Conservation (phyloP, 1,140 invertebrate species). For the Ceratina calcarata region DNA sequence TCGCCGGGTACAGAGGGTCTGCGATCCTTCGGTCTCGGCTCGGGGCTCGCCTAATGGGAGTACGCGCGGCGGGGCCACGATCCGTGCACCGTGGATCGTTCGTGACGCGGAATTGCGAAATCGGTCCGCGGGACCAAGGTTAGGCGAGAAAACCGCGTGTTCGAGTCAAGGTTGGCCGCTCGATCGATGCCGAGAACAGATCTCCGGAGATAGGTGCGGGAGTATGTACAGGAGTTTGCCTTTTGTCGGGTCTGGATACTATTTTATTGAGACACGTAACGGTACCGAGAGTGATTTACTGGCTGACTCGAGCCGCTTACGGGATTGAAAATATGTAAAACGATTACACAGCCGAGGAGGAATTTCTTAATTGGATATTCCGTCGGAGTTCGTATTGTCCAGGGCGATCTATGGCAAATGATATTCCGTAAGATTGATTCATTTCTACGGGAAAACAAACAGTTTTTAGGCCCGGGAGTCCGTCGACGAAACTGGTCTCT, state of each 20-base stretch:
- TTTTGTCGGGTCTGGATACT: conserved; percentile 4
- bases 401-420: too few species aligned
- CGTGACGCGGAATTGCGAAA: conserved; percentile 41
- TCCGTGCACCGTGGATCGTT: conserved; percentile 6
- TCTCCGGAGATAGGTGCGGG: not conserved
- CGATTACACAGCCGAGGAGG: not conserved
- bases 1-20: conserved; percentile 65
- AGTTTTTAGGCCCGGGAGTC: too few species aligned
- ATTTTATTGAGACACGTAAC: conserved; percentile 29
- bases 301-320: not conserved
- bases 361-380: not conserved
- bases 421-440: too few species aligned
- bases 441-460: too few species aligned
- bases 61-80: too few species aligned
- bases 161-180: conserved; percentile 28
- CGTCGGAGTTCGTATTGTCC: not conserved
- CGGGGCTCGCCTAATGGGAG: conserved; percentile 27
- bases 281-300: conserved; percentile 7
- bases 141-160: not conserved
- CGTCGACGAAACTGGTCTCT: too few species aligned
- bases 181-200: conserved; percentile 23
- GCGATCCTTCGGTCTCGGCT: conserved; percentile 34
- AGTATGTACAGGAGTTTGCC: not conserved
- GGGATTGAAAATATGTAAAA: not conserved
- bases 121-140: conserved; percentile 35